Evolutionary conservation across 2,113 vertebrate species (phyloP).

Genomic region (western clawed frog (Xenopus tropicalis)): DNA sequence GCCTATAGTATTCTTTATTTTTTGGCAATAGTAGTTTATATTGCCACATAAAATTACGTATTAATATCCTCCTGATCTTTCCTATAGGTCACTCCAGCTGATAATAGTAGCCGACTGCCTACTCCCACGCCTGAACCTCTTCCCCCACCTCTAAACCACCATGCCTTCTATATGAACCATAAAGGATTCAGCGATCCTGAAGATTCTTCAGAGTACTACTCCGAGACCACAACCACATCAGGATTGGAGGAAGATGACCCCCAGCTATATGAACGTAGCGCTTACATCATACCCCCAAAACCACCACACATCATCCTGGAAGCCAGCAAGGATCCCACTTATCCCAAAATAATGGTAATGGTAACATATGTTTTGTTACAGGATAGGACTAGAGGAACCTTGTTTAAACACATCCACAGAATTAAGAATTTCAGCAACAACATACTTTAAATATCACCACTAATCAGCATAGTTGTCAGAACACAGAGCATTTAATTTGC

Average conservation of each 20-base stretch:
- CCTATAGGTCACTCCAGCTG: constrained; percentile 51
- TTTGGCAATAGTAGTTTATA: no score
- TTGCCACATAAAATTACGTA: no score
- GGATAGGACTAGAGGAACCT: no score
- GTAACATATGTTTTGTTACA: no score
- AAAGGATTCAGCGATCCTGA: constrained; percentile 66
- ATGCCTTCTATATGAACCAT: constrained; percentile 68
- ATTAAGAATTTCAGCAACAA: no score
- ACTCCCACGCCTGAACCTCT: constrained; percentile 60
- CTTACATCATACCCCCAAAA: constrained; percentile 59
- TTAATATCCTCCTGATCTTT: no score
- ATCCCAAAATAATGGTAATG: constrained; percentile 75
- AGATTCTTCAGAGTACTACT: constrained; percentile 70
- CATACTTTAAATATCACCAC: no score
- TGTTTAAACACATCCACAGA: no score
- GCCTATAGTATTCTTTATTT: no score
- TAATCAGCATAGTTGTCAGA: no score
- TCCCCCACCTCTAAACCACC: constrained; percentile 67
- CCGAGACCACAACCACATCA: constrained; percentile 71
- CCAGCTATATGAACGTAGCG: constrained; percentile 61
- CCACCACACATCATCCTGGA: constrained; percentile 76
- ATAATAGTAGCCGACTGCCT: constrained; percentile 59
- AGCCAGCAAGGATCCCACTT: constrained; percentile 76
- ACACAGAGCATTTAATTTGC: no score
- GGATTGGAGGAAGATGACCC: constrained; percentile 66